Conservation (phyloP, 2,888 invertebrate species). For the Lepidochitona cinerea region DNA sequence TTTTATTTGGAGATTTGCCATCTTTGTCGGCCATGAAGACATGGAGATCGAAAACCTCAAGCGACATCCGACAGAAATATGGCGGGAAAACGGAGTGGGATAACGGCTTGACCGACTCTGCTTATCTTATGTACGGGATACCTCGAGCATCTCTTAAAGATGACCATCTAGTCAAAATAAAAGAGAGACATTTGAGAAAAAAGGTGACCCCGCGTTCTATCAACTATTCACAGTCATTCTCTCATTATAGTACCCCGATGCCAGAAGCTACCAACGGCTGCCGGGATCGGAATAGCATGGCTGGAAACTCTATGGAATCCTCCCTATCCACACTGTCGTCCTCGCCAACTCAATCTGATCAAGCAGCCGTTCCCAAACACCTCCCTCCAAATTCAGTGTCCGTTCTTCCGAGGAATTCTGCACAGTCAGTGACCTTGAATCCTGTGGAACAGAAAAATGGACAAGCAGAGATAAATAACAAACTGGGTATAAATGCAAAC, state of each 20-base stretch:
- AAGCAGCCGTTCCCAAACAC: not conserved
- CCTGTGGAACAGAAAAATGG: too few species aligned
- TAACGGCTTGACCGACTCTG: not conserved
- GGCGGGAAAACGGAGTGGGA: not conserved
- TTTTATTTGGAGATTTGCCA: not conserved
- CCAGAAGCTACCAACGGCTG: not conserved
- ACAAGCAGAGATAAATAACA: too few species aligned
- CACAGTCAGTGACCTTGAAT: not conserved
- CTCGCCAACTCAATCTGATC: not conserved
- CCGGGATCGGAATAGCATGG: not conserved
- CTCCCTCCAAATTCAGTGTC: not conserved
- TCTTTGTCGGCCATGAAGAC: not conserved
- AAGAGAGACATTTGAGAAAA: not conserved
- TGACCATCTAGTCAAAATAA: not conserved
- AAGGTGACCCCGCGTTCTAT: not conserved
- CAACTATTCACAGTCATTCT: conserved; percentile 1
- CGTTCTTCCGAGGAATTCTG: not conserved
- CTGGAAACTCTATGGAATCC: not conserved
- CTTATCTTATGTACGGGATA: not conserved
- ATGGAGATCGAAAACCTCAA: not conserved
- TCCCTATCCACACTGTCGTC: not conserved
- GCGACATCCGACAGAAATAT: not conserved
- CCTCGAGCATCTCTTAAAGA: not conserved
- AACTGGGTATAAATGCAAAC: too few species aligned
- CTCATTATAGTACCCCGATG: not conserved